Evolutionary conservation across 2,797 vertebrate species (phyloP), one percentile per base, ranked within the genome.

Genomic region (Acanthornis magna): DNA sequence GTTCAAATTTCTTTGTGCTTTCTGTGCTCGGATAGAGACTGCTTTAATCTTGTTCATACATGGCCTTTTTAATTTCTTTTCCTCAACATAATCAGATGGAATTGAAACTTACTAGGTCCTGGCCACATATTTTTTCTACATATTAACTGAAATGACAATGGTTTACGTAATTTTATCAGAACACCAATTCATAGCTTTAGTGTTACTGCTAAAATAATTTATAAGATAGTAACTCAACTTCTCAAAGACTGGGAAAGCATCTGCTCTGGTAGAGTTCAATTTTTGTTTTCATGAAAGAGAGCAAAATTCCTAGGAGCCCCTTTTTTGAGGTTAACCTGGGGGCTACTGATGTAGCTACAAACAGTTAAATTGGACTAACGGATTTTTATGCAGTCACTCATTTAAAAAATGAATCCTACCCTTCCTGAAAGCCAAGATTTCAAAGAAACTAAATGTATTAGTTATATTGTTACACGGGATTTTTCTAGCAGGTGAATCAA

Each of bases 1-100:
- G 95, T 92, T 93, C 89, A 90, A 58, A 86, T 95, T 91, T 97
- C 87, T 94, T 96, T 94, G 94, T 93, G 82, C 78, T 91, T 92
- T 88, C 91, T 93, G 78, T 95, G 40, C 54, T 86, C 1, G 0
- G 79, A 89, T 38, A 86, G 87, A 88, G 57, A 38, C 48, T 62
- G 89, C 87, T 94, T 95, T 96, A 91, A 94, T 95, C 80, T 85
- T 2, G n/a, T 90, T 43, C 76, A 48, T 66, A 73, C 29, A n/a
- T 1, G 6, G 85, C 45, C 71, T 86, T 92, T 94, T 75, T 14
- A 91, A 84, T 93, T 94, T 94, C 54, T 83, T 95, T 85, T 73
- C 53, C 54, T 54, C 51, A 89, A 66, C 55, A 66, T 58, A 93
- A 86, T 86, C 62, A 84, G 82, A 82, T 93, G 57, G 80, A 93